Base-by-base conservation (phyloP, 2,888 invertebrate genomes). In the Dasysyrphus tricinctus region DNA sequence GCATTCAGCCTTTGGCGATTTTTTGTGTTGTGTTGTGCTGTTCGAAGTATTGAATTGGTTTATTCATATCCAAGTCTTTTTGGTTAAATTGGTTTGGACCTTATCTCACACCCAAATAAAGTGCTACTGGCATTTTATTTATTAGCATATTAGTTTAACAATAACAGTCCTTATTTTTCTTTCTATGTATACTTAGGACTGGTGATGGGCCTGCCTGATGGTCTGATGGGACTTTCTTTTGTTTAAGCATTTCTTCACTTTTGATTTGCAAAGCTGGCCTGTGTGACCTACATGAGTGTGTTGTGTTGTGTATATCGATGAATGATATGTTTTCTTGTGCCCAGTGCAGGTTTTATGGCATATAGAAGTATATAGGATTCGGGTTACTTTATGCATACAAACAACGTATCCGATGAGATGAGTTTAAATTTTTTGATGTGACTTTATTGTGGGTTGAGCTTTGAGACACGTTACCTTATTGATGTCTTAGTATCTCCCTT, bases 81-180 rank as follows among this genome's bases (percentile, higher is more conserved):
- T 54, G 54, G 54, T 54, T 14, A 54, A 69, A 69, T 42, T 69
- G 69, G n/a, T 54, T 69, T 39, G 51, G 57, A 14, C 49, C 34
- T n/a, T 39, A 19, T 49, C 44, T 56, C 39, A 51, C 61, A 24
- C 37, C 47, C 51, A 16, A 65, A 65, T 47, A 65, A 49, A 44
- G 8, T 69, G 78, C 82, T 78, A 37, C 29, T 56, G 85, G 77
- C 72, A 63, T 81, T 85, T 81, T 85, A 81, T 85, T 85, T 85
- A 85, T 85, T 85, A 81, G 85, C 85, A 85, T 85, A 85, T 85
- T 80, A 85, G 85, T 80, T 77, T 70, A 85, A 81, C 63, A 69
- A 77, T 73, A 85, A 85, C 85, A 85, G 74, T 78, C 77, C 73
- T 63, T 85, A 74, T 80, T 85, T 80, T 85, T 85, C 63, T 80